Evolutionary conservation across 2,888 invertebrate genomes (phyloP).

Genomic region (Loripinus fragilis): DNA sequence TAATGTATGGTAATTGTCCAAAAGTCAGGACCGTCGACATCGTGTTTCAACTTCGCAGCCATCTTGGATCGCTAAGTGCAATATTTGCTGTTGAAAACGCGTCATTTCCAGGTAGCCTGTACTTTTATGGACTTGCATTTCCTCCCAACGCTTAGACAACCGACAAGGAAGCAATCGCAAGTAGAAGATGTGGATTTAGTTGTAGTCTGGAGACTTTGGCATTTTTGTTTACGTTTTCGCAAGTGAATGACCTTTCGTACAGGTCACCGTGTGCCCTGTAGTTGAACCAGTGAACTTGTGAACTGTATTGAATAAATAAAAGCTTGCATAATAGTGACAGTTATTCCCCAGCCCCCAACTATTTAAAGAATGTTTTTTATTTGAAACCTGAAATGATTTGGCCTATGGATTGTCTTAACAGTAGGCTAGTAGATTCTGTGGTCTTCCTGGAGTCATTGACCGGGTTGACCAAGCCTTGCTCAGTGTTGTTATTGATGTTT

Average conservation of each 20-base stretch:
- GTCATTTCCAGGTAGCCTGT: slow-evolving; percentile 22
- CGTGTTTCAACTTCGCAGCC: slow-evolving; percentile 4
- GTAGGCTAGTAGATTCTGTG: too few relatives aligned
- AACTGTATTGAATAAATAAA: slow-evolving; percentile 24
- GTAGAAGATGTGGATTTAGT: not conserved
- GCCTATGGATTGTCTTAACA: too few relatives aligned
- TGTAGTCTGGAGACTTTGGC: not conserved
- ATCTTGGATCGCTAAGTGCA: slow-evolving; percentile 27
- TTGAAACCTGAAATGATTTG: too few relatives aligned
- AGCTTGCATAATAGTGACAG: not conserved
- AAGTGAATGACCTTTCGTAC: slow-evolving; percentile 11
- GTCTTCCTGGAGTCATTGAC: too few relatives aligned
- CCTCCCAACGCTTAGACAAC: not conserved
- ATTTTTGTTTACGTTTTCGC: not conserved
- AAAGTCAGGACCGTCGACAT: not conserved
- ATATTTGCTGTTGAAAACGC: not conserved
- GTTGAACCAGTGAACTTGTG: slow-evolving; percentile 59
- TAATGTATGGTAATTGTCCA: not conserved
- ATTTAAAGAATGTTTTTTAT: too few relatives aligned
- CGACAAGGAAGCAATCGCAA: not conserved
- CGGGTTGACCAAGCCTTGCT: too few relatives aligned
- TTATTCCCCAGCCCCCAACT: too few relatives aligned
- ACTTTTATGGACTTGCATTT: not conserved
- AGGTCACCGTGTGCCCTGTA: slow-evolving; percentile 31
- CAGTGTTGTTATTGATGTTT: too few relatives aligned